These are phyloP conservation scores for Astur gentilis DNA, from an alignment of 2,113 vertebrate genomes.

Conservation along the genomic window DNA sequence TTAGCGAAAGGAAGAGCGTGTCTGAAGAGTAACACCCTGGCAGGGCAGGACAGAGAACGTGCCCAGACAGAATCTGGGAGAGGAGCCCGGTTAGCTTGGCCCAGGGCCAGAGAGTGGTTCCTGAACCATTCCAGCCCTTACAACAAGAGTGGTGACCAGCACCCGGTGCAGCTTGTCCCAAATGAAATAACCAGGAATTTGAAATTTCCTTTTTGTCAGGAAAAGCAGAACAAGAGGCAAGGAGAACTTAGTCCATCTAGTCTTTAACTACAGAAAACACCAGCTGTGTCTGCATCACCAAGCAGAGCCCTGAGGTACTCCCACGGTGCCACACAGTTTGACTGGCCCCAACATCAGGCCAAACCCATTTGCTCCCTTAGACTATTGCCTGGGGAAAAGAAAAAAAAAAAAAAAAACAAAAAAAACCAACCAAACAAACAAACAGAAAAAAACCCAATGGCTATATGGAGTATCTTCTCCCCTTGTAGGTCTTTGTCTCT, in stretches of 20 bases:
- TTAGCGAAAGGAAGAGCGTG: neutral
- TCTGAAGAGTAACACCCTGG: neutral
- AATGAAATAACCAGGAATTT: neutral
- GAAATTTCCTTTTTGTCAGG: neutral
- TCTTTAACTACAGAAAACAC: neutral
- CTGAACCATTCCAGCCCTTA: neutral
- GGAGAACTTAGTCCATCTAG: neutral
- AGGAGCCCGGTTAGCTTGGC: neutral
- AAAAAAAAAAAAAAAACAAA: accelerated
- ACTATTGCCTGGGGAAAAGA: neutral
- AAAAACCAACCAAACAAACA: no score
- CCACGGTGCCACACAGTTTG: neutral
- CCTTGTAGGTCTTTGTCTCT: neutral
- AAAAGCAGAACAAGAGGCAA: neutral
- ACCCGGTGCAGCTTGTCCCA: neutral
- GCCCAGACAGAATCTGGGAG: neutral
- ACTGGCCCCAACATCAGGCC: neutral
- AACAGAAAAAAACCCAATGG: accelerated
- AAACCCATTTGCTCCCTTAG: neutral
- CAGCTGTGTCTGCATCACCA: neutral
- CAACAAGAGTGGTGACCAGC: accelerated
- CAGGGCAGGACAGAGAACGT: neutral
- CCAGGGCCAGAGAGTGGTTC: neutral
- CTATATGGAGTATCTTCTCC: neutral
- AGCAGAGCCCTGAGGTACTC: neutral